Evolutionary conservation across 2,888 invertebrate species (phyloP).

Genomic region (Empis livida): DNA sequence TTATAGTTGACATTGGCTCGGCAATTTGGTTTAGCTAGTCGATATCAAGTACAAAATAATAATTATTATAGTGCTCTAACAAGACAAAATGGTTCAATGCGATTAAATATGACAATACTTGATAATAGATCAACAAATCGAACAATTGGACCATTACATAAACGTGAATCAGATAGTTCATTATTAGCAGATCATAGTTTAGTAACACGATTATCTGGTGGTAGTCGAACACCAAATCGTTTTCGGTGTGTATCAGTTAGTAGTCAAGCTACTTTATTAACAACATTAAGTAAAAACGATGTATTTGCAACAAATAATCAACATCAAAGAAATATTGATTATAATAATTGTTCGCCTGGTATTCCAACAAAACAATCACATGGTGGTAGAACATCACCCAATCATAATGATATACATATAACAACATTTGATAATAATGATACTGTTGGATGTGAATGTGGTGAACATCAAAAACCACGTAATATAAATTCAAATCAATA

Average conservation of each 20-base stretch:
- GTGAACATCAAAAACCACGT: too few relatives aligned
- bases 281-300: constrained; percentile 26
- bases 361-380: too few relatives aligned
- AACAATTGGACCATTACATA: constrained; percentile 28
- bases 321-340: too few relatives aligned
- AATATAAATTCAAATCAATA: too few relatives aligned
- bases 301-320: constrained; percentile 18
- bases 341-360: too few relatives aligned
- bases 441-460: too few relatives aligned
- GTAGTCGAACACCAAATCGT: constrained; percentile 23
- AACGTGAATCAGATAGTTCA: constrained; percentile 31
- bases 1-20: constrained; percentile 30
- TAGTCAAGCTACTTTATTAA: constrained; percentile 25
- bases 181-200: constrained; percentile 32
- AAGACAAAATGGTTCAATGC: constrained; percentile 32
- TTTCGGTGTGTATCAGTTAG: constrained; percentile 26
- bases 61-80: constrained; percentile 29
- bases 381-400: too few relatives aligned
- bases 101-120: constrained; percentile 29
- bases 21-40: constrained; percentile 27
- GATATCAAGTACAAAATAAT: constrained; percentile 26
- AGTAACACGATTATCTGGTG: constrained; percentile 27
- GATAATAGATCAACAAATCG: constrained; percentile 30
- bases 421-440: too few relatives aligned
- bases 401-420: too few relatives aligned